phyloP scores from a whole-genome alignment of 2,888 invertebrate species.

The Dryobota labecula region DNA sequence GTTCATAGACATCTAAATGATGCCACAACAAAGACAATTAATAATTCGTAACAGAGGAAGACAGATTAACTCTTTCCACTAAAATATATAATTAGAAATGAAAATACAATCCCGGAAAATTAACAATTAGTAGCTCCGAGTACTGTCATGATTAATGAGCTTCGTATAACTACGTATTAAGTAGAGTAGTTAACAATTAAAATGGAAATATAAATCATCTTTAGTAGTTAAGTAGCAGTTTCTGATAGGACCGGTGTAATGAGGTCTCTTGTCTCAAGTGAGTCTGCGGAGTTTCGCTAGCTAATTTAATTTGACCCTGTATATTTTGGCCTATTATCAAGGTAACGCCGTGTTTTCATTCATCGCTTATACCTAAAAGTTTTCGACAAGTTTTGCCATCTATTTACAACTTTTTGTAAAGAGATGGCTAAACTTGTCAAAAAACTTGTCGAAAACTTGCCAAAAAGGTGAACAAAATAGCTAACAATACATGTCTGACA shows the following conservation, averaged over 20 bases:
- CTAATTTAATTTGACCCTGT: too few relatives aligned
- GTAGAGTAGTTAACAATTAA: constrained; percentile 48
- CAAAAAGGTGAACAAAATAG: background rate
- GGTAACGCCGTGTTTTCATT: too few relatives aligned
- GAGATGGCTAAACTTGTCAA: background rate
- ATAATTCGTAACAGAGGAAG: background rate
- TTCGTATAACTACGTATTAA: constrained; percentile 26
- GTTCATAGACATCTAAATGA: background rate
- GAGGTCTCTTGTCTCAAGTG: background rate
- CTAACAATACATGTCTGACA: background rate
- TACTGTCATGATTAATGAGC: constrained; percentile 36
- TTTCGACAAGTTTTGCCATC: too few relatives aligned
- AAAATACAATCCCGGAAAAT: constrained; percentile 24
- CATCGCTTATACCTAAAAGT: background rate
- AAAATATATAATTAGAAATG: constrained; percentile 4
- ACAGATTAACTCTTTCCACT: background rate
- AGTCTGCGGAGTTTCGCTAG: too few relatives aligned
- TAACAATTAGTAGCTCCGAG: constrained; percentile 7
- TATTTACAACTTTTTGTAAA: too few relatives aligned
- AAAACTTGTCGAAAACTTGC: background rate
- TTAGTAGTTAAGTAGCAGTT: constrained; percentile 19
- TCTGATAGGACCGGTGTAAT: constrained; percentile 4
- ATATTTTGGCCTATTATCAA: background rate
- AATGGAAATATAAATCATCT: constrained; percentile 43
- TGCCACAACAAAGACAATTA: background rate